phyloP scores from a whole-genome alignment of 2,888 invertebrate genomes.

The Platypus cylindrus region DNA sequence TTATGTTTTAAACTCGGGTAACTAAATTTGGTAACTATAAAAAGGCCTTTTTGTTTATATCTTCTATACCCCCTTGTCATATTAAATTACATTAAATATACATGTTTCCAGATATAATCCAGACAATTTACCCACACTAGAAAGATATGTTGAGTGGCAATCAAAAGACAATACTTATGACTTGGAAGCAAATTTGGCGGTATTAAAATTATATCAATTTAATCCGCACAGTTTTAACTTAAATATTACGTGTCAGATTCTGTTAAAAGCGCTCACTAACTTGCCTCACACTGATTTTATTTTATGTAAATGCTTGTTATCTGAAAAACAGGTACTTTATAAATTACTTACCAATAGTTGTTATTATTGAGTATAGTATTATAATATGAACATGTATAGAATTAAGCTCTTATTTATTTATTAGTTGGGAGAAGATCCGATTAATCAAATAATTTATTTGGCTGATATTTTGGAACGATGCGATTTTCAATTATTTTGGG shows the following conservation, averaged over 20 bases:
- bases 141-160: constrained; percentile 87
- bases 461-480: constrained; percentile 88
- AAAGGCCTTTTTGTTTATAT: too few species aligned
- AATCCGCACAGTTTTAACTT: constrained; percentile 78
- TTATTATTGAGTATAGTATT: not conserved
- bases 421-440: constrained; percentile 72
- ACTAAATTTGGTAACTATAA: too few species aligned
- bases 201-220: constrained; percentile 93
- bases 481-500: constrained; percentile 87
- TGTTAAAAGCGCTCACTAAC: constrained; percentile 91
- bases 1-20: too few species aligned
- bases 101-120: constrained; percentile 74
- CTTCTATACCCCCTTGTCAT: not conserved
- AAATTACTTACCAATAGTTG: not conserved
- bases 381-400: not conserved
- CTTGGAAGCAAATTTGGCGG: constrained; percentile 92
- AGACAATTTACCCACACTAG: constrained; percentile 79
- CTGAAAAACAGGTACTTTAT: constrained; percentile 49
- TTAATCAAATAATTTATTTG: constrained; percentile 75
- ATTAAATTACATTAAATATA: not conserved
- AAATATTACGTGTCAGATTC: constrained; percentile 76
- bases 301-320: constrained; percentile 90
- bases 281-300: constrained; percentile 97
- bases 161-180: constrained; percentile 90
- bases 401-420: constrained; percentile 20